Evolutionary conservation across 2,113 vertebrate species (phyloP), one percentile per base, ranked within the genome.

Genomic region (Lota lota): DNA sequence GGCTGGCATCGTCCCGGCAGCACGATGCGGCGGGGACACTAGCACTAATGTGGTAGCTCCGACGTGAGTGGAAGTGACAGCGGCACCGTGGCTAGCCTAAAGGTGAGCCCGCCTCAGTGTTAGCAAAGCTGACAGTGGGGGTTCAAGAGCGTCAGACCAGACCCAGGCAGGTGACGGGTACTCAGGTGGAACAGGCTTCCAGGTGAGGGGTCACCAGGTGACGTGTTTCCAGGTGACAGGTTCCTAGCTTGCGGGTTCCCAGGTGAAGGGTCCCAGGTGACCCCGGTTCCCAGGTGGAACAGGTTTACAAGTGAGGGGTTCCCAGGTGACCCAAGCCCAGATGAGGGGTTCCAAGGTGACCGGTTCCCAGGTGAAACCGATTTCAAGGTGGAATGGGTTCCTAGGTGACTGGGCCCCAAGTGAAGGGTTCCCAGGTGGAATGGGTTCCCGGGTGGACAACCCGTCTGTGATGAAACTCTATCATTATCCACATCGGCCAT

Each of bases 121-220:
- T 81, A 74, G 76, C 81, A 22, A 40, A 68, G 65, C 74, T 73
- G 85, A 87, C 83, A 84, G 86, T 75, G 63, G 79, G 40, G 63
- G 79, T 80, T 85, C 73, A 85, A 79, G 84, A 85, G 86, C 86
- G 80, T 79, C 19, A 19, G 57, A 75, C 69, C 72, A 64, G 63
- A 71, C 68, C 70, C 76, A 73, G 75, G 75, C 11, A 16, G 64
- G 79, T 83, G n/a, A 47, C 40, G 40, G 40, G 10, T 47, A 12
- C 40, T 14, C 40, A 47, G 40, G 40, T 10, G 40, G 8, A 14
- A 14, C 40, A 47, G n/a, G n/a, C n/a, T n/a, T n/a, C n/a, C n/a
- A n/a, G 40, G 8, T 12, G 40, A 47, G 6, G 40, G 40, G 40
- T 12, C 10, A 11, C 40, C 10, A 14, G 40, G 40, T 47, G 40